Conservation (phyloP, 2,113 vertebrate genomes). For the Nesogale talazaci region DNA sequence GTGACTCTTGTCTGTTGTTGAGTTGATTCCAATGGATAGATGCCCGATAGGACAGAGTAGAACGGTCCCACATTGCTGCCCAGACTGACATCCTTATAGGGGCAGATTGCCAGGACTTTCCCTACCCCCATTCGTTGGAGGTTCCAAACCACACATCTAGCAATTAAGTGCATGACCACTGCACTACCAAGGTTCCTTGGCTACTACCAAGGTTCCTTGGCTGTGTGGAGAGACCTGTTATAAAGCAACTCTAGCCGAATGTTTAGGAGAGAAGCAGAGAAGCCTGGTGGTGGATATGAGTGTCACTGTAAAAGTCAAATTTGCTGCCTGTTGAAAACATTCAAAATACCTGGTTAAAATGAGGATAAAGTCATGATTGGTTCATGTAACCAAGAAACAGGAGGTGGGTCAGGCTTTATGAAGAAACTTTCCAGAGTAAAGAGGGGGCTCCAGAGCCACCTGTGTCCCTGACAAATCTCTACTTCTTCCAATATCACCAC, state of each 20-base stretch:
- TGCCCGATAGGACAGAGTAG: neutral
- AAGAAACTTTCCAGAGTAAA: neutral
- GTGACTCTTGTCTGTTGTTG: neutral
- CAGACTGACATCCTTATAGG: neutral
- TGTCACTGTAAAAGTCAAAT: neutral
- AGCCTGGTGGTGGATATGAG: neutral
- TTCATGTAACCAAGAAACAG: neutral
- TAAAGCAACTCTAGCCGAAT: neutral
- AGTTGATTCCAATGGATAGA: neutral
- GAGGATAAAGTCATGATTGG: neutral
- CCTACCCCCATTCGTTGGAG: neutral
- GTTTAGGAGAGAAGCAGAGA: neutral
- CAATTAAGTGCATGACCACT: neutral
- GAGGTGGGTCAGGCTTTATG: neutral
- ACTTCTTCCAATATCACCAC: fast-evolving
- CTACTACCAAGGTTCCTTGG: neutral
- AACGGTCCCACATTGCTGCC: neutral
- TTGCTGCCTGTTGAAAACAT: neutral
- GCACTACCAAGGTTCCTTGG: neutral
- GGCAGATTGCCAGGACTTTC: neutral
- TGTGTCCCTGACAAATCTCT: neutral
- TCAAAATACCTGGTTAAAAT: neutral
- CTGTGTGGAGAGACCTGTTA: neutral
- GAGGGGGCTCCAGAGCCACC: too few species aligned
- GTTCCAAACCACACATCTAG: neutral